Evolutionary conservation across 1,140 invertebrate genomes (phyloP), one percentile per base, ranked within the genome.

Genomic region (Cephus cinctus): DNA sequence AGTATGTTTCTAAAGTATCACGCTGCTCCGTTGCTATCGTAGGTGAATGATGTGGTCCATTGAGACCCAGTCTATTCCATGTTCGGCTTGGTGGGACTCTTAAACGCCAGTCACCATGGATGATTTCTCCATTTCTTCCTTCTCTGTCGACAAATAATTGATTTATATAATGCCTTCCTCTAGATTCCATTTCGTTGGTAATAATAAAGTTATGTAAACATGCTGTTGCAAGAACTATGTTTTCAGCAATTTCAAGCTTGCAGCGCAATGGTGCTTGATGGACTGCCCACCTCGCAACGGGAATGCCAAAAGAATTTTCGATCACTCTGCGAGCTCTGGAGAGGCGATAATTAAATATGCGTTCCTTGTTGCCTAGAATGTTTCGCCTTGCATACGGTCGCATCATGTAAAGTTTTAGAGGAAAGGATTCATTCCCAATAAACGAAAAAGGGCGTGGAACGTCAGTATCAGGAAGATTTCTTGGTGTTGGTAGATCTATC

Each of bases 331-430:
- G 31, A 15, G 32, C 50, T 25, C 51, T 30, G 15, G 27, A 39
- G 18, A 72, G 36, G n/a, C 67, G 39, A 51, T 79, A 81, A 54
- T 80, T 79, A 52, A 68, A 79, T 18, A 76, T 61, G 53, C 59
- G 41, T 51, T 61, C 47, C 31, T 52, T 40, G 5, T 1, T 25
- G 12, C 36, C 63, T 42, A 65, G 45, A 19, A 38, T 32, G 18
- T 44, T 47, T 40, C 47, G 36, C 16, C 50, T 44, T 3, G 20
- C 41, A 48, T 57, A 70, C 9, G 69, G 72, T 40, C 64, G 65
- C 54, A 73, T 57, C 15, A 71, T 43, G 50, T 66, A 61, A 51
- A 56, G 21, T 15, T 40, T 59, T 27, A 77, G 36, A 21, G 62
- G 54, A 57, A 79, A 80, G 30, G 71, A 73, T 38, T 76, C 75